A percentile compares a stretch with the other conserved stretches of the same genome.
phyloP scores from a whole-genome alignment of 1,140 invertebrate genomes.

The Dendrolimus punctatus region DNA sequence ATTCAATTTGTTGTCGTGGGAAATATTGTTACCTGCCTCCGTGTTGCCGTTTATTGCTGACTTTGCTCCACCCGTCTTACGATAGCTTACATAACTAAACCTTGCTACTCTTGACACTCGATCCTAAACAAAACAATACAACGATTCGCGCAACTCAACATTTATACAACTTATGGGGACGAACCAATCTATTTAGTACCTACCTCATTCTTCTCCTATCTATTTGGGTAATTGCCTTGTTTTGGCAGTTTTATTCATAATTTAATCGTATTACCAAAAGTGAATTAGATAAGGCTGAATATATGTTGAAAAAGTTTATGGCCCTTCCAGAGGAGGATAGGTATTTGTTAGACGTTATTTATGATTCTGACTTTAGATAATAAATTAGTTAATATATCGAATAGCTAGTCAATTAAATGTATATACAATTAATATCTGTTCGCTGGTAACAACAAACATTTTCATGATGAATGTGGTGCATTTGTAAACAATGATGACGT shows the following conservation, averaged over 20 bases:
- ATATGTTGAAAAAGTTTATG: not conserved
- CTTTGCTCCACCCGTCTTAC: slow-evolving; percentile 26
- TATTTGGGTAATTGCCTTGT: too few relatives aligned
- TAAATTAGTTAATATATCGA: not conserved
- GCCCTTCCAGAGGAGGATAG: too few relatives aligned
- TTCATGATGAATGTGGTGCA: slow-evolving; percentile 50
- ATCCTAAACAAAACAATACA: slow-evolving; percentile 7
- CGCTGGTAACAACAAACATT: slow-evolving; percentile 44
- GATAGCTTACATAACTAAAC: slow-evolving; percentile 7
- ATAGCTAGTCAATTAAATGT: not conserved
- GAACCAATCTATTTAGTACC: too few relatives aligned
- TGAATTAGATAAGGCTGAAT: too few relatives aligned
- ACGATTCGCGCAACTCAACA: slow-evolving; percentile 4
- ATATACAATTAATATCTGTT: slow-evolving; percentile 22
- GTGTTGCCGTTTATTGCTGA: slow-evolving; percentile 38
- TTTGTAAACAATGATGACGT: slow-evolving; percentile 54
- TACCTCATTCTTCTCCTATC: too few relatives aligned
- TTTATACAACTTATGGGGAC: too few relatives aligned
- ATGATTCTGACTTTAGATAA: too few relatives aligned
- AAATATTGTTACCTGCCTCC: slow-evolving; percentile 60
- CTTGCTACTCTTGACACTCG: not conserved
- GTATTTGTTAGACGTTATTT: not conserved
- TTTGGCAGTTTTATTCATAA: too few relatives aligned
- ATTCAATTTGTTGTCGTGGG: slow-evolving; percentile 62
- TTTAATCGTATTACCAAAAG: too few relatives aligned